Evolutionary conservation across 1,140 invertebrate genomes (phyloP).

Genomic region (Physella acuta): DNA sequence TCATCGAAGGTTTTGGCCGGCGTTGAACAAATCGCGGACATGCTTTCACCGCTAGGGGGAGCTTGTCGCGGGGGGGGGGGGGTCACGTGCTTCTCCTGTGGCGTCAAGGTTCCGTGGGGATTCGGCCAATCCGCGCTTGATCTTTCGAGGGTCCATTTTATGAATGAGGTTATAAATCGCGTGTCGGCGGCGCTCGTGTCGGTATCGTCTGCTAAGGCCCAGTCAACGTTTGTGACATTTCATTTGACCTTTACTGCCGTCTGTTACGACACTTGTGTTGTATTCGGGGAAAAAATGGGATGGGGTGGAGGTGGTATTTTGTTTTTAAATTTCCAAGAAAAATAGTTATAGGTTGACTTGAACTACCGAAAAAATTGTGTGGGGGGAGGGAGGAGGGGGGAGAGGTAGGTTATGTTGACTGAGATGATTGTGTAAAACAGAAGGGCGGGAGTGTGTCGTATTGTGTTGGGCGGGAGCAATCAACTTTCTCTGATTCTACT

Average conservation of each 20-base stretch:
- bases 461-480: too few relatives aligned
- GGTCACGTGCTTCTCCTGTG: background rate
- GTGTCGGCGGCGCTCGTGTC: background rate
- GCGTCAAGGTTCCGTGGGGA: background rate
- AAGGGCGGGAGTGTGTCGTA: too few relatives aligned
- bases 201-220: background rate
- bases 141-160: constrained; percentile 3
- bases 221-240: constrained; percentile 2
- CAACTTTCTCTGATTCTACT: too few relatives aligned
- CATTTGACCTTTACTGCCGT: constrained; percentile 12
- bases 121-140: background rate
- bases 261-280: constrained; percentile 18
- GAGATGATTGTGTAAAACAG: too few relatives aligned
- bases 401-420: too few relatives aligned
- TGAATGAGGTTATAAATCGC: constrained; percentile 7
- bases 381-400: too few relatives aligned
- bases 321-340: too few relatives aligned
- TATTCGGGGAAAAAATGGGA: background rate
- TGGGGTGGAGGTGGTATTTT: background rate
- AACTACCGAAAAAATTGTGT: too few relatives aligned
- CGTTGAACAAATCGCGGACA: background rate
- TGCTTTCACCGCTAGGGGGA: background rate
- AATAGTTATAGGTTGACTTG: too few relatives aligned
- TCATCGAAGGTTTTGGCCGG: too few relatives aligned
- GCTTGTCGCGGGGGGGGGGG: background rate